Conservation (phyloP, 1,140 invertebrate genomes). For the Colletes latitarsis region DNA sequence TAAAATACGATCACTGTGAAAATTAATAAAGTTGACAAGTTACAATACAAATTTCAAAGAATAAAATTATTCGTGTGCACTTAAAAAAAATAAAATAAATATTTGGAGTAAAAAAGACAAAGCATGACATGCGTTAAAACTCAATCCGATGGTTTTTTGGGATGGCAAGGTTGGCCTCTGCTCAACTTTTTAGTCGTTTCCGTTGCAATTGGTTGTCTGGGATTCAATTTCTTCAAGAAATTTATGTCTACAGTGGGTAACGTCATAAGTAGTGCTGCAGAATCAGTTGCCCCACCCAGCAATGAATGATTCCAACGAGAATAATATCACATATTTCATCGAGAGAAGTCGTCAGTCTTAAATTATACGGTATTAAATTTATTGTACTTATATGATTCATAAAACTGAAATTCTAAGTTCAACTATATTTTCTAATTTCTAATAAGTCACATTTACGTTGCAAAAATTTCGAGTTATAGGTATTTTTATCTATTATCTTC, state of each 20-base stretch:
- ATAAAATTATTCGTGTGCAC: constrained; percentile 17
- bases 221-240: constrained; percentile 35
- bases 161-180: constrained; percentile 65
- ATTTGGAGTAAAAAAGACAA: background rate
- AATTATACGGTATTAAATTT: background rate
- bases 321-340: constrained; percentile 3
- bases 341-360: background rate
- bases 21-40: background rate
- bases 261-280: no score
- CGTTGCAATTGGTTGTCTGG: constrained; percentile 51
- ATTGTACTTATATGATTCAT: background rate
- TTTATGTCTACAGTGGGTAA: background rate
- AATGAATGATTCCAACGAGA: no score
- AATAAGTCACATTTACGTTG: no score
- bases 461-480: no score
- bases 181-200: constrained; percentile 61
- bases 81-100: background rate
- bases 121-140: constrained; percentile 38
- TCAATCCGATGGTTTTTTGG: constrained; percentile 15
- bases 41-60: background rate
- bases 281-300: no score
- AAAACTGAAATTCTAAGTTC: no score
- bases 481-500: no score
- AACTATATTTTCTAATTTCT: no score
- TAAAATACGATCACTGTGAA: constrained; percentile 1